Percentiles rank a stretch among this genome's conserved stretches.
Conservation (phyloP, 2,888 invertebrate species). For the Syritta pipiens region DNA sequence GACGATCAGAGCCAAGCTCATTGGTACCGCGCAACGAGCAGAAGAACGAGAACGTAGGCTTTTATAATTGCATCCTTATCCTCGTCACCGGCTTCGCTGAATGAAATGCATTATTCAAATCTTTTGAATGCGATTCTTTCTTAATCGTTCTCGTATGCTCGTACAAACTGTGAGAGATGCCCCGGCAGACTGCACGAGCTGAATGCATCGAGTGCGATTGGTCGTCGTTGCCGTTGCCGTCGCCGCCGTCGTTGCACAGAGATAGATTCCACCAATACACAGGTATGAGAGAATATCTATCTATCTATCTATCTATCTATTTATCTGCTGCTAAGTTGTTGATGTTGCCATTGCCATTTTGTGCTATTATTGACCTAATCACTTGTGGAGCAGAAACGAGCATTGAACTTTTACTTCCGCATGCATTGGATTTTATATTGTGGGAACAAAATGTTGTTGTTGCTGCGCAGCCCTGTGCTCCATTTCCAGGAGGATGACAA, state of each 20-base stretch:
- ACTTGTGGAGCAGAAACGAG: slow-evolving; percentile 79
- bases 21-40: too few species aligned
- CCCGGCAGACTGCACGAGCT: slow-evolving; percentile 19
- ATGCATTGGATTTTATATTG: slow-evolving; percentile 74
- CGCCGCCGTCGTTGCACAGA: too few species aligned
- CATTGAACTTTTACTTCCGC: slow-evolving; percentile 80
- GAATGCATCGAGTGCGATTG: slow-evolving; percentile 9
- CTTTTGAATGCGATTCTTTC: slow-evolving; percentile 58
- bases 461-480: slow-evolving; percentile 18
- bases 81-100: slow-evolving; percentile 22
- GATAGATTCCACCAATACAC: background rate
- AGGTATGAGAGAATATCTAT: slow-evolving; percentile 23
- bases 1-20: too few species aligned
- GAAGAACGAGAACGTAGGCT: slow-evolving; percentile 3
- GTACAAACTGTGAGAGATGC: slow-evolving; percentile 43
- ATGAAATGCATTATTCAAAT: slow-evolving; percentile 66
- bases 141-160: slow-evolving; percentile 50
- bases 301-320: slow-evolving; percentile 8
- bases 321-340: slow-evolving; percentile 61
- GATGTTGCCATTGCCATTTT: slow-evolving; percentile 74
- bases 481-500: background rate
- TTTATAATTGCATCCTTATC: slow-evolving; percentile 44
- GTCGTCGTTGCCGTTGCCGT: too few species aligned
- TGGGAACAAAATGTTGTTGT: slow-evolving; percentile 68
- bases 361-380: slow-evolving; percentile 79